A percentile compares a stretch with the other conserved stretches of the same genome.
Evolutionary conservation across 2,888 invertebrate genomes (phyloP).

Genomic region (Caenorhabditis sp.): DNA sequence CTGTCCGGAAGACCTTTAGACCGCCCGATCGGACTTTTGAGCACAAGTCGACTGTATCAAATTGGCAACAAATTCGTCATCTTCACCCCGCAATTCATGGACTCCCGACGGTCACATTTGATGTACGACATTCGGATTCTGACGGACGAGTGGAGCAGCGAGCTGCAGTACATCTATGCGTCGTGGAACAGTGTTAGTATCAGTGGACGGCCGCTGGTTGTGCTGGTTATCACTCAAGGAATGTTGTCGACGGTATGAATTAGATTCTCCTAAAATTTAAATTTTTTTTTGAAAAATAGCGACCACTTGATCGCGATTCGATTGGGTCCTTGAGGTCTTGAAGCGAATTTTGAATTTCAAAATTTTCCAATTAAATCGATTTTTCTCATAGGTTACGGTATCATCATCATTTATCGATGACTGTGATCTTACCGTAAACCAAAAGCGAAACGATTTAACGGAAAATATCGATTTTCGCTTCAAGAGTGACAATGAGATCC

Average conservation of each 20-base stretch:
- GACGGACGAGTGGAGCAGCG: slow-evolving; percentile 88
- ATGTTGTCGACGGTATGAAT: slow-evolving; percentile 77
- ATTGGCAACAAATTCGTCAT: slow-evolving; percentile 96
- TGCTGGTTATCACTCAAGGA: slow-evolving; percentile 90
- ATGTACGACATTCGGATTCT: slow-evolving; percentile 98
- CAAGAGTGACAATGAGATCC: too few relatives aligned
- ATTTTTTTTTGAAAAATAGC: background rate
- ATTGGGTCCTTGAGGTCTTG: too few relatives aligned
- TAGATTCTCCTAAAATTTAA: background rate
- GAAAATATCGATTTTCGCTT: too few relatives aligned
- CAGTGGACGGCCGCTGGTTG: slow-evolving; percentile 95
- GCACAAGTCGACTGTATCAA: slow-evolving; percentile 97
- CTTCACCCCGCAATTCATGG: slow-evolving; percentile 99
- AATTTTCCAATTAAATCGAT: too few relatives aligned
- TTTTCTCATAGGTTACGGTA: too few relatives aligned
- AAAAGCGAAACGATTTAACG: too few relatives aligned
- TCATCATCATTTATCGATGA: too few relatives aligned
- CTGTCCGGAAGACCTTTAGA: slow-evolving; percentile 94
- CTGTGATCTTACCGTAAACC: too few relatives aligned
- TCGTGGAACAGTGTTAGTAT: slow-evolving; percentile 98
- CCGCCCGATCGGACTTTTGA: slow-evolving; percentile 95
- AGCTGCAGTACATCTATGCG: slow-evolving; percentile 86
- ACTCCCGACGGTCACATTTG: slow-evolving; percentile 97
- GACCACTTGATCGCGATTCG: too few relatives aligned
- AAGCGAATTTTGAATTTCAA: too few relatives aligned